Evolutionary conservation across 2,888 invertebrate genomes (phyloP).

Genomic region (Phlogophora meticulosa): DNA sequence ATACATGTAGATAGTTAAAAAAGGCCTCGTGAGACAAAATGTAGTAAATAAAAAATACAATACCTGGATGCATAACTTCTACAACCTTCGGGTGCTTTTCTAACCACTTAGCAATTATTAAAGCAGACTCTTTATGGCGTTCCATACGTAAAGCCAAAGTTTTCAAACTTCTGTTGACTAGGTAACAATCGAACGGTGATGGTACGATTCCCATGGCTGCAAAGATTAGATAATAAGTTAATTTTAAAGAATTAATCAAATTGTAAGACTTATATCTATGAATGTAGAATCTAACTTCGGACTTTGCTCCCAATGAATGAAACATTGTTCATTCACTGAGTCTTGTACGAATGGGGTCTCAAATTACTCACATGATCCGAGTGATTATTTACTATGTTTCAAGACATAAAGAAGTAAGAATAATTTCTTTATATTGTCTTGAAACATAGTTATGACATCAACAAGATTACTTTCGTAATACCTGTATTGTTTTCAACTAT

Average conservation of each 20-base stretch:
- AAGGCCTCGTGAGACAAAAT: not conserved
- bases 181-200: conserved; percentile 98
- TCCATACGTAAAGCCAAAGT: conserved; percentile 98
- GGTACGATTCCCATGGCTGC: conserved; percentile 98
- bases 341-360: conserved; percentile 31
- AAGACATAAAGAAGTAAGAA: too few species aligned
- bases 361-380: conserved; percentile 14
- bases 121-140: conserved; percentile 95
- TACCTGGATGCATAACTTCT: conserved; percentile 96
- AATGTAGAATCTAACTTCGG: conserved; percentile 4
- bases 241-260: conserved; percentile 1
- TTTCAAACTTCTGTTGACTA: conserved; percentile 98
- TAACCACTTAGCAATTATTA: conserved; percentile 95
- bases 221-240: conserved; percentile 61
- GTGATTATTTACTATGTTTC: too few species aligned
- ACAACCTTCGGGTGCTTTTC: conserved; percentile 95
- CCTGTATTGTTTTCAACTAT: not conserved
- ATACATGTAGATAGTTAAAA: not conserved
- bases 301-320: conserved; percentile 42
- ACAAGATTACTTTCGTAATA: not conserved
- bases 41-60: conserved; percentile 13
- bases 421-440: too few species aligned
- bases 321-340: conserved; percentile 20
- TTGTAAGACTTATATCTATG: conserved; percentile 5
- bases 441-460: conserved; percentile 8